Evolutionary conservation across 2,888 invertebrate species (phyloP).

Genomic region (Gasteruption jaculator): DNA sequence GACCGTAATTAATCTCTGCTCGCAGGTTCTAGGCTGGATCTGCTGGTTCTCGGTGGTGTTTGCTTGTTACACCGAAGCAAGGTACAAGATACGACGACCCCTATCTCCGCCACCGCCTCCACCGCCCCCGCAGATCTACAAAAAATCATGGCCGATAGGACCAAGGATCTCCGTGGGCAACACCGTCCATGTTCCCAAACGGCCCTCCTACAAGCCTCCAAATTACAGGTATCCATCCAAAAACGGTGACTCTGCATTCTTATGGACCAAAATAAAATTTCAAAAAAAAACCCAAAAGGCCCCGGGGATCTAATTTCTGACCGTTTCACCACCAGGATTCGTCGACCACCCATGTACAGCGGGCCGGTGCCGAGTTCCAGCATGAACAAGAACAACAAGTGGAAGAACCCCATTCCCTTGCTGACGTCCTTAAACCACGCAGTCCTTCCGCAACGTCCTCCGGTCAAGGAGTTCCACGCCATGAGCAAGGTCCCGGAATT

Average conservation of each 20-base stretch:
- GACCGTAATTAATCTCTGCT: too few relatives aligned
- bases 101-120: slow-evolving; percentile 37
- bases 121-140: slow-evolving; percentile 36
- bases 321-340: slow-evolving; percentile 26
- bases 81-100: slow-evolving; percentile 47
- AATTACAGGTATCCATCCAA: slow-evolving; percentile 45
- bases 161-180: slow-evolving; percentile 42
- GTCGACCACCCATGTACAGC: slow-evolving; percentile 36
- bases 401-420: slow-evolving; percentile 35
- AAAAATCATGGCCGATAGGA: slow-evolving; percentile 40
- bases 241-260: slow-evolving; percentile 3
- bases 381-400: slow-evolving; percentile 13
- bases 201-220: slow-evolving; percentile 33
- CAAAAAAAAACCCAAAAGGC: background rate
- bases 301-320: too few relatives aligned
- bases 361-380: slow-evolving; percentile 26
- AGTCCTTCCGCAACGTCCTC: slow-evolving; percentile 35
- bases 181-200: slow-evolving; percentile 37
- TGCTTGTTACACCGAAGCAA: slow-evolving; percentile 36
- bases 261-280: background rate
- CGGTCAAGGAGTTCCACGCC: slow-evolving; percentile 40
- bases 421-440: slow-evolving; percentile 30
- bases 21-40: slow-evolving; percentile 34
- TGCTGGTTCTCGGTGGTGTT: slow-evolving; percentile 34
- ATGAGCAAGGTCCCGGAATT: slow-evolving; percentile 39